These are phyloP conservation scores for Caerostris darwini DNA, from an alignment of 1,140 invertebrate species.

Conservation along the genomic window DNA sequence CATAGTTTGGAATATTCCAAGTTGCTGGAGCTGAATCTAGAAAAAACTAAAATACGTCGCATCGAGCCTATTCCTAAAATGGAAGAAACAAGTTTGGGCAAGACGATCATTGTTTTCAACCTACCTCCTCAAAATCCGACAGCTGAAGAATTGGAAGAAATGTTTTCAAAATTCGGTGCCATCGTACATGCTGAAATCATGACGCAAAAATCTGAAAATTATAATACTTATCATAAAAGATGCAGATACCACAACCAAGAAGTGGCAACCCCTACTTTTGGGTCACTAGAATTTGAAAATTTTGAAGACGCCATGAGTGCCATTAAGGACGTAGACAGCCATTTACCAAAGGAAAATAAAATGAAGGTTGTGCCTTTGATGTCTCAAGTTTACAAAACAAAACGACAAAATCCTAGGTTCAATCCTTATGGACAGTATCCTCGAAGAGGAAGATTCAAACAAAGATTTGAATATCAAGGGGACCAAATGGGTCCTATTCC, in stretches of 20 bases:
- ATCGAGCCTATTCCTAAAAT: constrained; percentile 92
- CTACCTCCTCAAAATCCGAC: constrained; percentile 91
- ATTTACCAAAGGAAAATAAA: constrained; percentile 69
- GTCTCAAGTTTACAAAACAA: background rate
- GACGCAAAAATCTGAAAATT: constrained; percentile 2
- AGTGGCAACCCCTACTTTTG: constrained; percentile 15
- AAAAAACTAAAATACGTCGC: constrained; percentile 93
- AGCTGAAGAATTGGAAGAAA: constrained; percentile 92
- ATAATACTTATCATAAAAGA: constrained; percentile 59
- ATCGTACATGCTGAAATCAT: constrained; percentile 48
- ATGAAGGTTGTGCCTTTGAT: constrained; percentile 65
- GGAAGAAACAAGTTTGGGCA: constrained; percentile 92
- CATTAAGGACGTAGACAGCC: constrained; percentile 49
- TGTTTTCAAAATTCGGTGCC: constrained; percentile 83
- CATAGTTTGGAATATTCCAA: constrained; percentile 89
- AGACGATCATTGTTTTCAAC: constrained; percentile 93
- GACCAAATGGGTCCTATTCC: background rate
- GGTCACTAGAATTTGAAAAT: constrained; percentile 56
- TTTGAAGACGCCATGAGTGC: constrained; percentile 41
- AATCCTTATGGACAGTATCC: background rate
- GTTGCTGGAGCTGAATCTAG: constrained; percentile 93
- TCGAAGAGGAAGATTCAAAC: background rate
- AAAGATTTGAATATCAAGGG: background rate
- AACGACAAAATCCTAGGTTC: background rate
- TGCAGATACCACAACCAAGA: constrained; percentile 41